Evolutionary conservation across 2,888 invertebrate species (phyloP).

Genomic region (Chelonus formosanus): DNA sequence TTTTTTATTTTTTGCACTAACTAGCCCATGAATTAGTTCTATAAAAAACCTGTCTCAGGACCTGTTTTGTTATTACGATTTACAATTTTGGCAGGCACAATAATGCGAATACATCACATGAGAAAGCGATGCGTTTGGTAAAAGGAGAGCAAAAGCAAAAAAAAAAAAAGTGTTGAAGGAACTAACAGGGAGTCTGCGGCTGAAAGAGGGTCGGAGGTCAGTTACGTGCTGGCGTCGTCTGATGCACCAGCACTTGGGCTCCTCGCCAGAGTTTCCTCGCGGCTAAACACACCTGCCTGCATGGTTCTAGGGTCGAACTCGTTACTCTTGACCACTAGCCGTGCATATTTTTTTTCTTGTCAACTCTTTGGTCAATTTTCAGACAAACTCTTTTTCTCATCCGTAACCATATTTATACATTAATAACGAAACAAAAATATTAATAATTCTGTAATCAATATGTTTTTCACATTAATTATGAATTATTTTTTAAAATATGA

Average conservation of each 20-base stretch:
- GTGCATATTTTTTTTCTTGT: slow-evolving; percentile 29
- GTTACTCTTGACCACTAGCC: slow-evolving; percentile 47
- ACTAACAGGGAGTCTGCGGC: slow-evolving; percentile 53
- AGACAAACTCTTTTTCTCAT: not conserved
- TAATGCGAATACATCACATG: not conserved
- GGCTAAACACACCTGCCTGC: slow-evolving; percentile 55
- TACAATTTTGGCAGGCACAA: not conserved
- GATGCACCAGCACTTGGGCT: slow-evolving; percentile 11
- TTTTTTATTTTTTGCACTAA: not conserved
- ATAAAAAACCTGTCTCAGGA: not conserved
- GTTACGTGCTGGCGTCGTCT: slow-evolving; percentile 56
- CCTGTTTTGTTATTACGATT: slow-evolving; percentile 10
- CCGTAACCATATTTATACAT: no score
- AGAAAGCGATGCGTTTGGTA: not conserved
- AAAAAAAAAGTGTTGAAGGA: slow-evolving; percentile 43
- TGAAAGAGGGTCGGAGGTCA: slow-evolving; percentile 55
- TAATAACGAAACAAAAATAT: no score
- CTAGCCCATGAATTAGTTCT: not conserved
- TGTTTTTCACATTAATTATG: no score
- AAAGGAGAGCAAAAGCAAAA: slow-evolving; percentile 38
- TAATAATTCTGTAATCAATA: no score
- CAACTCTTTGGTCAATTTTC: slow-evolving; percentile 5
- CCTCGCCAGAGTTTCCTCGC: slow-evolving; percentile 21
- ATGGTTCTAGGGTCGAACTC: slow-evolving; percentile 49
- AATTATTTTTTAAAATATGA: no score